Conservation (phyloP, 2,888 invertebrate species). For the Dichetophora obliterata region DNA sequence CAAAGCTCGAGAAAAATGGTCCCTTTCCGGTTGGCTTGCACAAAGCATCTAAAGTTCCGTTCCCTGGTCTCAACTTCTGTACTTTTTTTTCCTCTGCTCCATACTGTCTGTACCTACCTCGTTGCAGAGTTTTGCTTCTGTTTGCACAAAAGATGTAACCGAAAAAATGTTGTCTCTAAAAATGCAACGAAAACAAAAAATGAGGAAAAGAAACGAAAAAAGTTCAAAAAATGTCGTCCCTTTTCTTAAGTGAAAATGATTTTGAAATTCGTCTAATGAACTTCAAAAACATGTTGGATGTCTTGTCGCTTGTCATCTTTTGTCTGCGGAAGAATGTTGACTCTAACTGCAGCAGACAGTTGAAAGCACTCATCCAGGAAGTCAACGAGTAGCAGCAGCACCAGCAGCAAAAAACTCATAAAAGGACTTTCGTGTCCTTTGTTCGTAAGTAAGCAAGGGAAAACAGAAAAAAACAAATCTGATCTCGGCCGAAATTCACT, state of each 20-base stretch:
- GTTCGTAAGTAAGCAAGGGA: constrained; percentile 27
- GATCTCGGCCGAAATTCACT: constrained; percentile 28
- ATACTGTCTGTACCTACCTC: constrained; percentile 1
- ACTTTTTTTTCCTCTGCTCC: constrained; percentile 38
- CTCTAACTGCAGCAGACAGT: constrained; percentile 40
- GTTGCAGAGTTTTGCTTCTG: constrained; percentile 5
- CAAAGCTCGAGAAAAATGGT: constrained; percentile 54
- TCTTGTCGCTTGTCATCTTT: constrained; percentile 65
- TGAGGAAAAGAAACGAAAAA: neutral
- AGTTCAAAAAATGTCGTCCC: constrained; percentile 39
- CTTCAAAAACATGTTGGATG: constrained; percentile 65
- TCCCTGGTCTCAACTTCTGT: constrained; percentile 28
- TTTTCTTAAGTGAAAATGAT: constrained; percentile 45
- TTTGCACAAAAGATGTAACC: constrained; percentile 27
- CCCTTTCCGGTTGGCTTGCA: constrained; percentile 58
- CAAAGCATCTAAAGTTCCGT: constrained; percentile 61
- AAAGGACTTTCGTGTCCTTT: constrained; percentile 37
- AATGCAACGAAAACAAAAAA: constrained; percentile 40
- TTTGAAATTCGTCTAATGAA: constrained; percentile 65
- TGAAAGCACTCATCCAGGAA: constrained; percentile 42
- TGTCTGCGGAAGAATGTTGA: constrained; percentile 53
- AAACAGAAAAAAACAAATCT: constrained; percentile 8
- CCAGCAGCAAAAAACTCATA: constrained; percentile 20
- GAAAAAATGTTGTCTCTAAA: constrained; percentile 55
- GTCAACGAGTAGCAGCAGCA: constrained; percentile 31